Conservation (phyloP, 2,797 vertebrate genomes). For the Corythornis leucogaster region DNA sequence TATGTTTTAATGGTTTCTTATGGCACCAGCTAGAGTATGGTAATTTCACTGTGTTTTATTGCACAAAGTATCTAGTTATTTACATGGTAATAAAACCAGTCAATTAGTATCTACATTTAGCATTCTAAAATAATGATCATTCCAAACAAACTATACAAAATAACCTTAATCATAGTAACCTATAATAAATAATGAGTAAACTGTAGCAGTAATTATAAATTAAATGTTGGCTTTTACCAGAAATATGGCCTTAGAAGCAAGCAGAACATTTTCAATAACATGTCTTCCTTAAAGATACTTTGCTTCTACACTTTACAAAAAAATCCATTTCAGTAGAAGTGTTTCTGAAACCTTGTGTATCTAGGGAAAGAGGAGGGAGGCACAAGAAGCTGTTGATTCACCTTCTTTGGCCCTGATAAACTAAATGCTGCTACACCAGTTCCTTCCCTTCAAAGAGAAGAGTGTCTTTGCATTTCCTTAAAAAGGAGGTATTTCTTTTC, state of each 20-base stretch:
- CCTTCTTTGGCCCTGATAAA: not conserved
- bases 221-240: not conserved
- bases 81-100: not conserved
- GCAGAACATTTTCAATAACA: not conserved
- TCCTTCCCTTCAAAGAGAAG: not conserved
- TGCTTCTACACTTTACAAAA: not conserved
- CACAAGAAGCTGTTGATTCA: not conserved
- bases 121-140: not conserved
- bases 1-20: not conserved
- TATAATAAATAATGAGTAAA: not conserved
- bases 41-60: not conserved
- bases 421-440: not conserved
- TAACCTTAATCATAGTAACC: not conserved
- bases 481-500: not conserved
- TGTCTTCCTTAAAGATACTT: not conserved
- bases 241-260: not conserved
- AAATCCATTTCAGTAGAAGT: not conserved
- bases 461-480: not conserved
- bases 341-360: not conserved
- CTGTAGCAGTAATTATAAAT: not conserved
- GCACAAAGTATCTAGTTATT: not conserved
- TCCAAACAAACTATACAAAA: not conserved
- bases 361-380: not conserved
- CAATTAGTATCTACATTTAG: not conserved
- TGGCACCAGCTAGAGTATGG: accelerated